Evolutionary conservation across 2,888 invertebrate species (phyloP).

Genomic region (Alloplasta piceator): DNA sequence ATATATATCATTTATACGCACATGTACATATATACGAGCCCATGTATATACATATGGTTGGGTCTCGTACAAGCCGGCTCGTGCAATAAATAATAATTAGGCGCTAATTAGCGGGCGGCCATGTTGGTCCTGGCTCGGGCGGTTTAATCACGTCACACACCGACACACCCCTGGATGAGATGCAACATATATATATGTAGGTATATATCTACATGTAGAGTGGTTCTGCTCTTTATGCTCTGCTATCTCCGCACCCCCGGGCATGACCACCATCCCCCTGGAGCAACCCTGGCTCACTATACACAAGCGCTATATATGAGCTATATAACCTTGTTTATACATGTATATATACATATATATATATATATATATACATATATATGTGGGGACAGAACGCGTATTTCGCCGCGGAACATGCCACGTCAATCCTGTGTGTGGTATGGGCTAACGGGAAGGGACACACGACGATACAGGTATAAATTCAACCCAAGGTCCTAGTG

Average conservation of each 20-base stretch:
- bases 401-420: slow-evolving; percentile 65
- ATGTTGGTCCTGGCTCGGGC: slow-evolving; percentile 75
- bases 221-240: slow-evolving; percentile 46
- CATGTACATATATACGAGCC: neutral
- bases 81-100: slow-evolving; percentile 82
- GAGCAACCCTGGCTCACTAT: slow-evolving; percentile 37
- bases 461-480: slow-evolving; percentile 48
- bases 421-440: slow-evolving; percentile 53
- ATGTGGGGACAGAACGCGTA: slow-evolving; percentile 17
- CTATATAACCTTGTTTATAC: slow-evolving; percentile 28
- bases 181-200: slow-evolving; percentile 17
- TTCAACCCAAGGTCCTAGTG: slow-evolving; percentile 11
- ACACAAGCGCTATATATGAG: slow-evolving; percentile 7
- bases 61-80: slow-evolving; percentile 53
- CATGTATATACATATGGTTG: slow-evolving; percentile 5
- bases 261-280: slow-evolving; percentile 54
- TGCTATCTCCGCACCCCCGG: slow-evolving; percentile 55
- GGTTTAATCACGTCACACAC: slow-evolving; percentile 79
- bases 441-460: slow-evolving; percentile 43
- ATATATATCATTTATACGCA: neutral
- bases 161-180: slow-evolving; percentile 66
- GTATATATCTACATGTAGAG: slow-evolving; percentile 17
- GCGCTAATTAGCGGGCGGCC: slow-evolving; percentile 80
- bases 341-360: no score
- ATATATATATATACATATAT: no score